phyloP scores from a whole-genome alignment of 1,140 invertebrate species.

The Microplitis demolitor region DNA sequence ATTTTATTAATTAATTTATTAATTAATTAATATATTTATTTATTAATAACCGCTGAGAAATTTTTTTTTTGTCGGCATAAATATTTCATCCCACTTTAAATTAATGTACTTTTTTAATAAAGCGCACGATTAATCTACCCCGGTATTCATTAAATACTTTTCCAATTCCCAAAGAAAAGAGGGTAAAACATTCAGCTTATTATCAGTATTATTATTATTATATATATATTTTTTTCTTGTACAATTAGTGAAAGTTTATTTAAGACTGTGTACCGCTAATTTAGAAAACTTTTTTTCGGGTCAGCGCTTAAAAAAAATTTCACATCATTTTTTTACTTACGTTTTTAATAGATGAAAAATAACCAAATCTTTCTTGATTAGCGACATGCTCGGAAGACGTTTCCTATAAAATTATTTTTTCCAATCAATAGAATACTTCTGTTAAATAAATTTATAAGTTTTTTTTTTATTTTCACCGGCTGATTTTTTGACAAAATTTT shows the following conservation, averaged over 20 bases:
- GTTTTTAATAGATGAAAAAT: slow-evolving; percentile 59
- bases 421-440: background rate
- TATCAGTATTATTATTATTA: too few relatives aligned
- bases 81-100: slow-evolving; percentile 25
- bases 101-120: slow-evolving; percentile 27
- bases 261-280: too few relatives aligned
- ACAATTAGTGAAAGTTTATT: too few relatives aligned
- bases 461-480: background rate
- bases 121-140: slow-evolving; percentile 21
- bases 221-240: too few relatives aligned
- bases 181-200: background rate
- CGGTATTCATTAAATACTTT: slow-evolving; percentile 22
- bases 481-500: too few relatives aligned
- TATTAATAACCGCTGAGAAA: background rate
- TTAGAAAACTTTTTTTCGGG: background rate
- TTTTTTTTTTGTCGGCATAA: slow-evolving; percentile 9
- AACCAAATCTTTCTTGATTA: slow-evolving; percentile 59
- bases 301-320: slow-evolving; percentile 12
- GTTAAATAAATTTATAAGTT: background rate
- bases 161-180: background rate
- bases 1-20: slow-evolving; percentile 10
- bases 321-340: slow-evolving; percentile 44
- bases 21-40: slow-evolving; percentile 4
- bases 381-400: slow-evolving; percentile 56
- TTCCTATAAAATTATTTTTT: slow-evolving; percentile 43